Conservation (phyloP, 2,888 invertebrate species). For the Aelia acuminata region DNA sequence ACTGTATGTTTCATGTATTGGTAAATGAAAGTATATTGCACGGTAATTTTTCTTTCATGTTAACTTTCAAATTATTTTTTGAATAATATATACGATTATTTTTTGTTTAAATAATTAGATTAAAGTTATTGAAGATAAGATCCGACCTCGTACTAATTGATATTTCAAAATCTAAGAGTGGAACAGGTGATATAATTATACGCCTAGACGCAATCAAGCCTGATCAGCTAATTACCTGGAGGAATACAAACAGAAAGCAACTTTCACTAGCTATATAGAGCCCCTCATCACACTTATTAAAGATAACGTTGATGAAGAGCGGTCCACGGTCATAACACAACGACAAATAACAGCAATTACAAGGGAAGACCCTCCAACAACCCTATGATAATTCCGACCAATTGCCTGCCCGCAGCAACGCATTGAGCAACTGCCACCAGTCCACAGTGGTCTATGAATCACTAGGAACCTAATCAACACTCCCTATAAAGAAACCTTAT, state of each 20-base stretch:
- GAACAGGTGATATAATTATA: background rate
- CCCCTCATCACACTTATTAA: background rate
- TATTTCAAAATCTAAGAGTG: background rate
- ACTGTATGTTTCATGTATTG: too few relatives aligned
- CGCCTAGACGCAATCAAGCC: background rate
- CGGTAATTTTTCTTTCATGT: too few relatives aligned
- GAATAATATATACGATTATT: too few relatives aligned
- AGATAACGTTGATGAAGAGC: constrained; percentile 1
- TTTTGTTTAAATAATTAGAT: too few relatives aligned
- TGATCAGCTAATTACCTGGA: background rate
- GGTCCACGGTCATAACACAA: background rate
- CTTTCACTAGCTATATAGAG: background rate
- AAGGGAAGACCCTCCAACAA: background rate
- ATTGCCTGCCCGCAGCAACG: constrained; percentile 23
- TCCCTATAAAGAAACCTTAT: background rate
- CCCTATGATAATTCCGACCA: constrained; percentile 43
- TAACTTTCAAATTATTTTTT: too few relatives aligned
- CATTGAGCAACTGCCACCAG: constrained; percentile 37
- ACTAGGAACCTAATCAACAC: background rate
- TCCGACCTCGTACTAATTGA: background rate
- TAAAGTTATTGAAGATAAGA: background rate
- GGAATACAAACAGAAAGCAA: constrained; percentile 12
- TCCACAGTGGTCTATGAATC: background rate
- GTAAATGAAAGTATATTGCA: too few relatives aligned
- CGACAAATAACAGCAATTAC: constrained; percentile 31